Evolutionary conservation across 2,113 vertebrate genomes (phyloP), one percentile per base, ranked within the genome.

Genomic region (Chaetura pelagica): DNA sequence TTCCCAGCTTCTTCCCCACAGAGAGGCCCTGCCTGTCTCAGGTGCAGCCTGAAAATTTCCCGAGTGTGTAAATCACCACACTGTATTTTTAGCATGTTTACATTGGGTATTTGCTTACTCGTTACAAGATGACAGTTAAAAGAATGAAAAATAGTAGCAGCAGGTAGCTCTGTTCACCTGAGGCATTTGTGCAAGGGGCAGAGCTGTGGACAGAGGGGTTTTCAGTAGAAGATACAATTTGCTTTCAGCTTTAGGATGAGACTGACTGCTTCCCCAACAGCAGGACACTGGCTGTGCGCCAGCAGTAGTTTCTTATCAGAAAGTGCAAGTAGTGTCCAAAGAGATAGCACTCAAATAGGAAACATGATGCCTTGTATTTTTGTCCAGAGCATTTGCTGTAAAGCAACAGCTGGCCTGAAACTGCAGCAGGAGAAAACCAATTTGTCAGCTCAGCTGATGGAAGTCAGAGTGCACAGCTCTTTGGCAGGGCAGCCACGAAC

Each of bases 381-480:
- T 94, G 91, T 76, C n/a, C 57, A 21, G 55, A 74, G 57, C 97
- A 97, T 97, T 85, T 98, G 97, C 71, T 95, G 84, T 20, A 35
- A 20, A 34, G 46, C 29, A 95, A 83, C 97, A 98, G 96, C 95
- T 97, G 97, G 55, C 82, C 12, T 15, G 85, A 42, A 90, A 81
- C 23, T 26, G 54, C 64, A 76, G 76, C 68, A 82, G 34, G 15
- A 77, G 72, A 51, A 27, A 46, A 64, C 35, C 12, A 67, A 14
- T 59, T 89, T 94, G 94, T 81, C 74, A 51, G 81, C 94, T 91
- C 91, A 92, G 95, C 91, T 87, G 96, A 89, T 73, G 83, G 7
- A 40, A 49, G 40, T 7, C 30, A 38, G 69, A 83, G 64, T 63
- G 57, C 21, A 17, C n/a, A 3, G 11, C 24, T 16, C 18, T 78